Evolutionary conservation across 2,797 vertebrate species (phyloP).

Genomic region (Spheniscus humboldti): DNA sequence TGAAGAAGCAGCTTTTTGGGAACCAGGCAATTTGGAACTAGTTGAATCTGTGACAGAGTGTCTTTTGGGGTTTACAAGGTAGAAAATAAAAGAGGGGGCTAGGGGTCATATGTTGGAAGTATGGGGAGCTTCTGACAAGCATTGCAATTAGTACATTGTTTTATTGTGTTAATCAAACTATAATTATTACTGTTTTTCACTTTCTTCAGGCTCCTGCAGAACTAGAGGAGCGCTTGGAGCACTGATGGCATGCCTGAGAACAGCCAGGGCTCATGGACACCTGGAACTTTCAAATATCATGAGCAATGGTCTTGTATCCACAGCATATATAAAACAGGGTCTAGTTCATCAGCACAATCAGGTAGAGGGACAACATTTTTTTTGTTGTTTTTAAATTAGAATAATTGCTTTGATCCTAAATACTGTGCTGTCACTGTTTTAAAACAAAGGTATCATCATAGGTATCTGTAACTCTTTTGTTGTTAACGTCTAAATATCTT

Average conservation of each 20-base stretch:
- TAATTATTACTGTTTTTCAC: neutral
- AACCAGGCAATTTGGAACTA: neutral
- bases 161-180: neutral
- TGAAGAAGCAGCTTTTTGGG: neutral
- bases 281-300: slow-evolving; percentile 74
- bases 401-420: neutral
- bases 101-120: neutral
- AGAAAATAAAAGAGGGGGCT: neutral
- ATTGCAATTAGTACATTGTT: neutral
- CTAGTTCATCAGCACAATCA: slow-evolving; percentile 92
- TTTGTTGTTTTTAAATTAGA: neutral
- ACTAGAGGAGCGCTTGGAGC: slow-evolving; percentile 88
- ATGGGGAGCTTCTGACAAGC: neutral
- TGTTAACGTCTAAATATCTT: neutral
- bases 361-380: slow-evolving; percentile 65
- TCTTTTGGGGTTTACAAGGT: neutral
- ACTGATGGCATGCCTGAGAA: slow-evolving; percentile 90
- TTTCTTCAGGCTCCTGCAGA: slow-evolving; percentile 58
- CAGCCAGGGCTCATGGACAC: slow-evolving; percentile 88
- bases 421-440: neutral
- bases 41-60: neutral
- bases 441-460: neutral
- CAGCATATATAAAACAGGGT: slow-evolving; percentile 81
- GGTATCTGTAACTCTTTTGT: neutral
- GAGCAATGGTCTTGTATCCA: slow-evolving; percentile 80